These are phyloP conservation scores for Drosophila sturtevanti DNA, from an alignment of 1,140 invertebrate species.

Conservation along the genomic window DNA sequence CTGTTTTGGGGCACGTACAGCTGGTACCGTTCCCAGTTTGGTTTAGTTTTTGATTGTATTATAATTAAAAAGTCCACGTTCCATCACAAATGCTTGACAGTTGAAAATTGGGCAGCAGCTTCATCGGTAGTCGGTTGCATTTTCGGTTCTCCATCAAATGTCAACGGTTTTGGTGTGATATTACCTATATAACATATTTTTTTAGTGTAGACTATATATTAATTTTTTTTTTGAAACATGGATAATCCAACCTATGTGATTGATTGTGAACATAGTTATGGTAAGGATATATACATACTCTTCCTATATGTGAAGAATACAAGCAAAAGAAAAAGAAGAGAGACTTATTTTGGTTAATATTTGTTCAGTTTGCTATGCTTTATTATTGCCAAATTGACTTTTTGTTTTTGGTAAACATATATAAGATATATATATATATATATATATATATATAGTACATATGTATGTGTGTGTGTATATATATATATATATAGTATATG, in stretches of 20 bases:
- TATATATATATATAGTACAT: constrained; percentile 44
- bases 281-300: constrained; percentile 58
- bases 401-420: constrained; percentile 45
- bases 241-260: constrained; percentile 67
- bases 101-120: constrained; percentile 1
- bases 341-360: not conserved
- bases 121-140: not conserved
- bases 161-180: too few species aligned
- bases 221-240: constrained; percentile 23
- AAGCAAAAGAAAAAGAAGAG: not conserved
- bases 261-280: constrained; percentile 58
- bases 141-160: not conserved
- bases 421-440: constrained; percentile 7
- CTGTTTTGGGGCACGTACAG: not conserved
- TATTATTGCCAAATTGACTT: constrained; percentile 77
- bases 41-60: not conserved
- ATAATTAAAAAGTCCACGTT: constrained; percentile 5
- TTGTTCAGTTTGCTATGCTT: constrained; percentile 65
- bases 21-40: too few species aligned
- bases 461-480: constrained; percentile 46
- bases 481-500: constrained; percentile 29
- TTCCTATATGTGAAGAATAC: too few species aligned
- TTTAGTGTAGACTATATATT: too few species aligned
- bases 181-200: too few species aligned
- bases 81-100: not conserved